Conservation (phyloP, 1,140 invertebrate genomes). For the Brachionus paranguensis region DNA sequence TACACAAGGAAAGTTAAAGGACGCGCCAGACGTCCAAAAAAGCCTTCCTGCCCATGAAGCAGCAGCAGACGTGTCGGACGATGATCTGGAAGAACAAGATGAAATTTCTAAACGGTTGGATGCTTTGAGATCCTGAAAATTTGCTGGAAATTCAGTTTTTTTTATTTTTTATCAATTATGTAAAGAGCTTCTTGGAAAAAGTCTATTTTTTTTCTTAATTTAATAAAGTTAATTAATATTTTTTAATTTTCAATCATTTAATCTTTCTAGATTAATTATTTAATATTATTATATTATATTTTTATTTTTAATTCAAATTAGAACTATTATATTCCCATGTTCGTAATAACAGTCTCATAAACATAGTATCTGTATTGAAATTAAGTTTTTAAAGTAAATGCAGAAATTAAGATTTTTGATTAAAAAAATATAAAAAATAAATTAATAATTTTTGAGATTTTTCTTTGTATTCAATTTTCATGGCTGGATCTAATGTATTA, state of each 20-base stretch:
- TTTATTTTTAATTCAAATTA: too few relatives aligned
- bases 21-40: background rate
- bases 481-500: too few relatives aligned
- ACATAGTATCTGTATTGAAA: too few relatives aligned
- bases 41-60: background rate
- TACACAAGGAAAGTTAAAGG: constrained; percentile 29
- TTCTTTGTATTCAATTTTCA: too few relatives aligned
- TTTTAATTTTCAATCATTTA: background rate
- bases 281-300: too few relatives aligned
- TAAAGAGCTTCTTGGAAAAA: background rate
- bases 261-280: background rate
- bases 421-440: too few relatives aligned
- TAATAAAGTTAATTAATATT: background rate
- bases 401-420: too few relatives aligned
- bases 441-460: too few relatives aligned
- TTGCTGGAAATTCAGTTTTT: background rate
- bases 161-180: background rate
- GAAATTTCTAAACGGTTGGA: constrained; percentile 36
- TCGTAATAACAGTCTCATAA: too few relatives aligned
- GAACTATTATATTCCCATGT: too few relatives aligned
- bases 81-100: constrained; percentile 27
- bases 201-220: background rate
- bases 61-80: background rate
- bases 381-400: too few relatives aligned
- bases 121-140: background rate